Evolutionary conservation across 2,888 invertebrate species (phyloP).

Genomic region (Mayetiola destructor): DNA sequence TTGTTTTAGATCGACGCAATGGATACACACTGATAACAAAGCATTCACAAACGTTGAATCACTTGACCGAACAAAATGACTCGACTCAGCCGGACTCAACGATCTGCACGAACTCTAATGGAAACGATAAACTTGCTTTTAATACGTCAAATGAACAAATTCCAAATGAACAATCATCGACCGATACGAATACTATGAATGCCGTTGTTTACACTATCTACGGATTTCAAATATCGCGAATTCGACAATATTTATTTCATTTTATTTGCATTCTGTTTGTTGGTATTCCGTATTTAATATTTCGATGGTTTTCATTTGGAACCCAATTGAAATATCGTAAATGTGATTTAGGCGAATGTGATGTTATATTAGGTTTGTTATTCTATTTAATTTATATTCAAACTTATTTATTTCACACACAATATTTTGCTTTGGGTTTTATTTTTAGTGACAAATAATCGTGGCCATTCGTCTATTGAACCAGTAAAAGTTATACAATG

Average conservation of each 20-base stretch:
- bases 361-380: conserved; percentile 40
- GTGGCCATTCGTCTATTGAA: background rate
- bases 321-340: conserved; percentile 40
- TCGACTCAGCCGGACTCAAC: too few species aligned
- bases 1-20: background rate
- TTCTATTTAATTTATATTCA: background rate
- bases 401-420: background rate
- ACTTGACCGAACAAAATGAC: too few species aligned
- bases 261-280: conserved; percentile 37
- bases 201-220: conserved; percentile 30
- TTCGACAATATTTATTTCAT: conserved; percentile 38
- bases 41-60: background rate
- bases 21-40: background rate
- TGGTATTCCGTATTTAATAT: conserved; percentile 43
- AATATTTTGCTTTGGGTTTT: background rate
- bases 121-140: background rate
- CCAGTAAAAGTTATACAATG: background rate
- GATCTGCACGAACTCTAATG: too few species aligned
- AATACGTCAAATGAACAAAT: background rate
- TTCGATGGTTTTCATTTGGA: conserved; percentile 39
- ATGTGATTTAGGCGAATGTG: conserved; percentile 42
- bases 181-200: background rate
- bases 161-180: background rate
- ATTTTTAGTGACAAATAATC: conserved; percentile 12
- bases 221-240: conserved; percentile 39